Base-by-base conservation (phyloP, 2,797 vertebrate genomes). In the Mastacembelus armatus region DNA sequence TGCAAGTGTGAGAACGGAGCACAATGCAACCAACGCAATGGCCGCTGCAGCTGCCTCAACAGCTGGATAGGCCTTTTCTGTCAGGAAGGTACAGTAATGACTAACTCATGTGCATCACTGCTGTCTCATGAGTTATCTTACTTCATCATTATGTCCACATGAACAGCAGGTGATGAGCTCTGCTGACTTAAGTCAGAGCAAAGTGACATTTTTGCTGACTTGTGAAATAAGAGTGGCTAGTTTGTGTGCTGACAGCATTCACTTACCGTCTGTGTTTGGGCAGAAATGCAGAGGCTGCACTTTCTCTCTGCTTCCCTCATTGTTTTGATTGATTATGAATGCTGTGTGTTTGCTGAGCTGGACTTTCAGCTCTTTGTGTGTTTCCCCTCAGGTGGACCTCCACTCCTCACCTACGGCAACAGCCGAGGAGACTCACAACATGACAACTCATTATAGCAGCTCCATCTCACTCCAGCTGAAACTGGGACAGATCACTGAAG, bases 1-100 rank as follows among this genome's bases (percentile, higher is more conserved):
- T 99, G 98, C 11, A 87, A 91, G 59, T 99, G 97, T 11, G 74
- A 83, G 29, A 83, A 93, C 10, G 93, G 91, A 6, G 91, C 93
- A 0, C 88, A 88, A 75, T 99, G 98, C 0, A 83, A 94, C 26
- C 72, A 85, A 0, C 80, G 72, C 15, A 97, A 77, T 0, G 98
- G 98, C 16, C 95, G 85, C 71, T 98, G 98, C 73, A 90, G 54
- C 72, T 99, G 98, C 18, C 64, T 91, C 22, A 77, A 83, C 0
- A 91, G 92, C 45, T 91, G 94, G 92, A 85, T 82, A 0, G 97
- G 98, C 5, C 80, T 87, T 15, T 94, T 74, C 0, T 99, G 97
- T 74, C 91, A 65, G 43, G 95, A 98, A 92, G 96, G 97, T 98
- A 77, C 18, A 26, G 36, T 35, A 36, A 64, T 11, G 43, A 74